Conservation (phyloP, 2,888 invertebrate species). For the Crossocerus cetratus region DNA sequence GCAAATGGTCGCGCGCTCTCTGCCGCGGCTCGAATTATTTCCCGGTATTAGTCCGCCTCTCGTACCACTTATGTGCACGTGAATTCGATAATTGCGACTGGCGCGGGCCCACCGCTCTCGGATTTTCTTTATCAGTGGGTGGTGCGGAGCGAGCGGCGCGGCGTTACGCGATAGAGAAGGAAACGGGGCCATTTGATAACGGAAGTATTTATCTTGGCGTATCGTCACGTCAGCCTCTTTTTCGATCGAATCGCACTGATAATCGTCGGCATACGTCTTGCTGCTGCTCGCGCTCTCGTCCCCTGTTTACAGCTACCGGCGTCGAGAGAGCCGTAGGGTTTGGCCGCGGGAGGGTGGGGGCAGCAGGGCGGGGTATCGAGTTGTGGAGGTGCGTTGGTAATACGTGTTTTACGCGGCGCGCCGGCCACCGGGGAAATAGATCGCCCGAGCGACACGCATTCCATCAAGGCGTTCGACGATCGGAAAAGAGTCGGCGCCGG, state of each 20-base stretch:
- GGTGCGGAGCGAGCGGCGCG: background rate
- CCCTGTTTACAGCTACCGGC: background rate
- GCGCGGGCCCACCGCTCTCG: too few relatives aligned
- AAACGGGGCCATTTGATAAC: constrained; percentile 18
- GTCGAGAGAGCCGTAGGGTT: too few relatives aligned
- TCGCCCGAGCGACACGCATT: background rate
- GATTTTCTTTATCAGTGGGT: constrained; percentile 18
- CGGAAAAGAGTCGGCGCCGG: constrained; percentile 46
- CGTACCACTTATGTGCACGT: too few relatives aligned
- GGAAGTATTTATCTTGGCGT: constrained; percentile 11
- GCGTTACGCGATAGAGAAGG: constrained; percentile 11
- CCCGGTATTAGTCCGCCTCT: too few relatives aligned
- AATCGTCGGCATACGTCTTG: background rate
- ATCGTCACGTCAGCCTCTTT: constrained; percentile 4
- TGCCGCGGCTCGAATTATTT: too few relatives aligned
- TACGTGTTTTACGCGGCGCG: background rate
- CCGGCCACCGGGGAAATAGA: background rate
- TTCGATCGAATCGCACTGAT: background rate
- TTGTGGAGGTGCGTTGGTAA: too few relatives aligned
- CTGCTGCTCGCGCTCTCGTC: background rate
- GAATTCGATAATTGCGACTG: too few relatives aligned
- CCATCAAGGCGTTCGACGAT: constrained; percentile 25
- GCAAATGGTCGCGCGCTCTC: too few relatives aligned
- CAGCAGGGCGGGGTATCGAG: too few relatives aligned
- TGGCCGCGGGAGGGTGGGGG: too few relatives aligned